Conservation (phyloP, 2,888 invertebrate genomes). For the Abscondita cerata region DNA sequence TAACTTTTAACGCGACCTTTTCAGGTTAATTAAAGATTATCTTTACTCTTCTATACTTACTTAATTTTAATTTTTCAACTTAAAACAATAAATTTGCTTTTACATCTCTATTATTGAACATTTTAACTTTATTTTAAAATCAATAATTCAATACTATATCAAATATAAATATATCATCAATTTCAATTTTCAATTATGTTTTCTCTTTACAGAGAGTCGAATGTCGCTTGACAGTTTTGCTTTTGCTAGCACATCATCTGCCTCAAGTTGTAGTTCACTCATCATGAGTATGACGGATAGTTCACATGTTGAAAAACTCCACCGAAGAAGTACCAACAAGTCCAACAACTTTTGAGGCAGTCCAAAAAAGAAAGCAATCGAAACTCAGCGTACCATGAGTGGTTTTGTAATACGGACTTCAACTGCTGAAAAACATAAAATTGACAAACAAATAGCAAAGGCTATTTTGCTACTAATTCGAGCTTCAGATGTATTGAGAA, state of each 20-base stretch:
- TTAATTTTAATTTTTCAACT: too few relatives aligned
- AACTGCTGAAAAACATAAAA: not conserved
- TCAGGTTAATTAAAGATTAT: too few relatives aligned
- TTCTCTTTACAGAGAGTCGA: not conserved
- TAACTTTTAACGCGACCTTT: too few relatives aligned
- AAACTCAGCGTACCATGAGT: not conserved
- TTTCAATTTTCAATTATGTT: too few relatives aligned
- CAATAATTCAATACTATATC: too few relatives aligned
- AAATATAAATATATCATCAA: too few relatives aligned
- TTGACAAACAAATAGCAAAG: slow-evolving; percentile 23
- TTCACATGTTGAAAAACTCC: not conserved
- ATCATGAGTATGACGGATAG: too few relatives aligned
- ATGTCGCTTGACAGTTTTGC: not conserved
- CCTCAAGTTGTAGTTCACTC: not conserved
- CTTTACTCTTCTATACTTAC: too few relatives aligned
- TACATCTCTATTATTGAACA: too few relatives aligned
- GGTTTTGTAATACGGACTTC: slow-evolving; percentile 7
- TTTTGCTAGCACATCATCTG: not conserved
- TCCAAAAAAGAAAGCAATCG: not conserved
- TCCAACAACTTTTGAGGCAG: too few relatives aligned
- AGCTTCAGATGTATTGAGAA: slow-evolving; percentile 22
- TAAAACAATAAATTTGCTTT: too few relatives aligned
- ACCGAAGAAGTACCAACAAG: not conserved
- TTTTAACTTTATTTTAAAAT: too few relatives aligned
- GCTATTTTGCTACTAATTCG: slow-evolving; percentile 16